phyloP scores from a whole-genome alignment of 1,140 invertebrate species.

The Cyclargus thomasi region DNA sequence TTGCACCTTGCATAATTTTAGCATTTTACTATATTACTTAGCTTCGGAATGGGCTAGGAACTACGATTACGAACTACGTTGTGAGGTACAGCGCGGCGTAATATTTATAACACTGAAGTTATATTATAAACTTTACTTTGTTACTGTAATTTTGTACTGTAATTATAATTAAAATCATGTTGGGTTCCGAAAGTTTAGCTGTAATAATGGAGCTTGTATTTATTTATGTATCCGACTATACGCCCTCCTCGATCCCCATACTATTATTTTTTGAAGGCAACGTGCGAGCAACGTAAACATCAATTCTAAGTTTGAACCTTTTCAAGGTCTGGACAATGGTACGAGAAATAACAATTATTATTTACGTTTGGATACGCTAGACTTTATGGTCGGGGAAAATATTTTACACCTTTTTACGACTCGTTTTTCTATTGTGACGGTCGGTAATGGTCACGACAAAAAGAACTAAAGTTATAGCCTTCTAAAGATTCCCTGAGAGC shows the following conservation, averaged over 20 bases:
- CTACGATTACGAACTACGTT: too few species aligned
- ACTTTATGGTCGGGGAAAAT: conserved; percentile 10
- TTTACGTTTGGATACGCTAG: conserved; percentile 15
- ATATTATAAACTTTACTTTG: too few species aligned
- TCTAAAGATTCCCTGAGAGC: background rate
- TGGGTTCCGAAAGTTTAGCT: background rate
- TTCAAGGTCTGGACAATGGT: conserved; percentile 14
- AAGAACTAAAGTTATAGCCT: conserved; percentile 9
- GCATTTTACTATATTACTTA: background rate
- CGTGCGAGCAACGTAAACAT: conserved; percentile 15
- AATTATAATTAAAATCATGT: too few species aligned
- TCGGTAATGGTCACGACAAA: background rate
- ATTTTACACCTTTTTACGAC: conserved; percentile 14
- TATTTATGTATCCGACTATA: conserved; percentile 2
- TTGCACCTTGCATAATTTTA: background rate
- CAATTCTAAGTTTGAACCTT: conserved; percentile 12
- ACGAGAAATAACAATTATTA: conserved; percentile 14
- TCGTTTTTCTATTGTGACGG: conserved; percentile 3
- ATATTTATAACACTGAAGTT: too few species aligned
- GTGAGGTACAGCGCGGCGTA: too few species aligned
- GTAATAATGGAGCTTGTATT: background rate
- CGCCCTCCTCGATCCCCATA: conserved; percentile 14
- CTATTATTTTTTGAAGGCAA: conserved; percentile 14
- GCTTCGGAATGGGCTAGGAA: too few species aligned
- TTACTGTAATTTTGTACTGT: too few species aligned